Conservation (phyloP, 2,797 vertebrate species). For the Stomatorhinus walkeri region DNA sequence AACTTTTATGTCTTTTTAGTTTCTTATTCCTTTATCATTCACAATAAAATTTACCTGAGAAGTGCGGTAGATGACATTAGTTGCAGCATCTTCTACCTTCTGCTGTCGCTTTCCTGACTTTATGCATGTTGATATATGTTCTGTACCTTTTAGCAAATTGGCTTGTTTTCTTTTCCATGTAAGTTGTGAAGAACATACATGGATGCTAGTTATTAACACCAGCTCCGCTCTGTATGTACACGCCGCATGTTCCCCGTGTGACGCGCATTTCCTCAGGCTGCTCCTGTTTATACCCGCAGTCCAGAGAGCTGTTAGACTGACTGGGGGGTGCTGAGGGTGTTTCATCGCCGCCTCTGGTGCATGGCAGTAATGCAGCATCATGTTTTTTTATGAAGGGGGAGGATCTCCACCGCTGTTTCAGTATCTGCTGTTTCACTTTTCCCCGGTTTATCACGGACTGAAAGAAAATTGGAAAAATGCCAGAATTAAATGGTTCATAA, state of each 20-base stretch:
- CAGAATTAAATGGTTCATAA: neutral
- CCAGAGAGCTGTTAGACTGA: neutral
- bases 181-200: too few relatives aligned
- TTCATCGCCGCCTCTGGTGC: neutral
- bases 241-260: neutral
- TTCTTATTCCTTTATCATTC: neutral
- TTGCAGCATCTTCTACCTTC: neutral
- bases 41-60: neutral
- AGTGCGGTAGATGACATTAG: neutral
- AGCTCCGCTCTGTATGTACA: too few relatives aligned
- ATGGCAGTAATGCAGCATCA: neutral
- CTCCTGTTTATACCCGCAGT: neutral
- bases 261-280: too few relatives aligned
- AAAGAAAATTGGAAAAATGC: neutral
- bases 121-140: too few relatives aligned
- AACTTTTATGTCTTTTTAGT: neutral
- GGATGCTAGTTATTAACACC: too few relatives aligned
- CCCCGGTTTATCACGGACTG: neutral
- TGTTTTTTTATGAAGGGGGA: neutral
- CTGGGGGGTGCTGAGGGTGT: neutral
- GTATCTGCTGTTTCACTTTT: neutral
- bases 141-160: too few relatives aligned
- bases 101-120: too few relatives aligned
- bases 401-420: neutral
- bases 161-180: too few relatives aligned